A percentile compares a stretch with the other conserved stretches of the same genome.
Conservation (phyloP, 2,113 vertebrate species). For the Thalassarche chlororhynchos region DNA sequence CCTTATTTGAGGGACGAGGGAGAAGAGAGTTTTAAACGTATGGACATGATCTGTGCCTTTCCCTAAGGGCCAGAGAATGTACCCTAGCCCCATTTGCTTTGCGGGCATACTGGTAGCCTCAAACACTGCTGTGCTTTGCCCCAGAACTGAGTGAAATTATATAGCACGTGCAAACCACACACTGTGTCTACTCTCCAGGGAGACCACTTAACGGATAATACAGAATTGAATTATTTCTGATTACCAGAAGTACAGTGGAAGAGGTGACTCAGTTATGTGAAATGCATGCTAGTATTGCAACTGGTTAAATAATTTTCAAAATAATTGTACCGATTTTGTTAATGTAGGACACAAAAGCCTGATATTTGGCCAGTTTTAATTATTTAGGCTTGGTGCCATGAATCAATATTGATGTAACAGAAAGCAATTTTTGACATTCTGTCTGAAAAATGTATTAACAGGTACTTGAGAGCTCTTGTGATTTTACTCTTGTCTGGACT, state of each 20-base stretch:
- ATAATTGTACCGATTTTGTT: neutral
- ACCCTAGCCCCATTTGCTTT: neutral
- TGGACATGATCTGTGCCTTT: neutral
- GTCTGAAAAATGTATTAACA: neutral
- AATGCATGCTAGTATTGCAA: neutral
- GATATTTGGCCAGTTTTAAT: neutral
- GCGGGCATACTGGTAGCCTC: neutral
- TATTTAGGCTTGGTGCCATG: neutral
- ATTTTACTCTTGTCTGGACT: neutral
- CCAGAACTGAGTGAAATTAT: neutral
- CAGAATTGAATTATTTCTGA: neutral
- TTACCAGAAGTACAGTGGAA: neutral
- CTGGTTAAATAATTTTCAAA: neutral
- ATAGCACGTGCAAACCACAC: neutral
- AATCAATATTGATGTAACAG: neutral
- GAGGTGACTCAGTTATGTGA: neutral
- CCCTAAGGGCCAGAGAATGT: neutral
- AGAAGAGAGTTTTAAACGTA: neutral
- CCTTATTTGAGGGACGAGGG: neutral
- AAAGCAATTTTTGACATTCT: neutral
- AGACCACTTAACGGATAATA: neutral
- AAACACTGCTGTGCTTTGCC: neutral
- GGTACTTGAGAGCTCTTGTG: neutral
- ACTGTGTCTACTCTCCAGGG: neutral
- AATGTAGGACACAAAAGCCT: neutral